Evolutionary conservation across 2,797 vertebrate species (phyloP).

Genomic region (Astyanax mexicanus): DNA sequence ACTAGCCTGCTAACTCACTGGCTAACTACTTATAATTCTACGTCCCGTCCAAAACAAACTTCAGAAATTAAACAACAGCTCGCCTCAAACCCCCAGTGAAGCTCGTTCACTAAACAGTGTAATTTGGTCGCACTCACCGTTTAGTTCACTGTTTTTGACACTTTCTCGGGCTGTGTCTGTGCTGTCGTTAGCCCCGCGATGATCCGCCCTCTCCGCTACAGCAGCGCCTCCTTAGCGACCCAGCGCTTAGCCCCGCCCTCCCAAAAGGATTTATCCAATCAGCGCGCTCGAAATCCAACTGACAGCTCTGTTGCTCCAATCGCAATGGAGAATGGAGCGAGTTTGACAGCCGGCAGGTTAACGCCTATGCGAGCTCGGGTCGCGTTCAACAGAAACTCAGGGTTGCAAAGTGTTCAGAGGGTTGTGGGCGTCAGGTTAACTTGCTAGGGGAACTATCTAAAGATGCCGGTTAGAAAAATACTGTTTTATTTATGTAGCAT

Average conservation of each 20-base stretch:
- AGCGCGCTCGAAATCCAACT: background rate
- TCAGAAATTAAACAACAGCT: slow-evolving; percentile 21
- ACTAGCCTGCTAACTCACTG: slow-evolving; percentile 58
- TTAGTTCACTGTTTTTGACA: slow-evolving; percentile 71
- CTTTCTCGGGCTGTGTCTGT: slow-evolving; percentile 74
- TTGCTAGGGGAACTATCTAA: no score
- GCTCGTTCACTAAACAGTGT: background rate
- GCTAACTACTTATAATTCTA: slow-evolving; percentile 52
- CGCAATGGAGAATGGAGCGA: background rate
- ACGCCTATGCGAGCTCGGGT: slow-evolving; percentile 30
- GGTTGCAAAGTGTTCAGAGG: slow-evolving; percentile 3
- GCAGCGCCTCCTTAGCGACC: slow-evolving; percentile 51
- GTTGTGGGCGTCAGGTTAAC: no score
- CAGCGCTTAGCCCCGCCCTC: slow-evolving; percentile 41
- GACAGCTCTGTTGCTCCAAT: slow-evolving; percentile 22
- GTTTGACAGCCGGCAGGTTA: slow-evolving; percentile 39
- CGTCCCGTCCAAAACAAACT: slow-evolving; percentile 74
- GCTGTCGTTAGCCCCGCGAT: slow-evolving; percentile 73
- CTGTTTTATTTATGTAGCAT: background rate
- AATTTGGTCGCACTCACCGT: slow-evolving; percentile 71
- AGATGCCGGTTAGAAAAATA: no score
- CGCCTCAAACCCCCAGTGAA: background rate
- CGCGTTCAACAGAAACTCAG: background rate
- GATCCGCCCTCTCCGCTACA: slow-evolving; percentile 78
- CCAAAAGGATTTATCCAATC: slow-evolving; percentile 63